Evolutionary conservation across 2,888 invertebrate genomes (phyloP), one percentile per base, ranked within the genome.

Genomic region (Lathronympha strigana): DNA sequence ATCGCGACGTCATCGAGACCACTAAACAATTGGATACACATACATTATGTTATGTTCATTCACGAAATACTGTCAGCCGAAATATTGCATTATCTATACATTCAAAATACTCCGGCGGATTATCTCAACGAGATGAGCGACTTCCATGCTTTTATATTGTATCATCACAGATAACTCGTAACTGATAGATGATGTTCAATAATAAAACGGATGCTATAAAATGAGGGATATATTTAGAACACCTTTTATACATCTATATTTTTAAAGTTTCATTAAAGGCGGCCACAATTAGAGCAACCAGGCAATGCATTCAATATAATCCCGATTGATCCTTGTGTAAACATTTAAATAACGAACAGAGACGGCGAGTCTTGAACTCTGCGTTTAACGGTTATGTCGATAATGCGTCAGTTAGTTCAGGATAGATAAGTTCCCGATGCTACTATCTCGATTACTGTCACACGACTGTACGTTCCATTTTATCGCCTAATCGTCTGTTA

Each of bases 371-470:
- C 60, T 53, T 64, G 58, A 60, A 53, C 58, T 60, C 28, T 15
- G 36, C 47, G 51, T 47, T 47, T 60, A 64, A 58, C 45, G 45
- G 58, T 45, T 53, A 58, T 21, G 36, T 45, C 64, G 36, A 45
- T 60, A 51, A 60, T 64, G 49, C 57, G 58, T 43, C 58, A 21
- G 51, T 60, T 53, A 45, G 53, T 60, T 53, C 45, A 60, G 58
- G 45, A 47, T 50, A 43, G 43, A 51, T 53, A 58, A 60, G 36
- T 47, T 60, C 36, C 45, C 45, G 15, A 64, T 53, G 36, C 55
- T 51, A 53, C 45, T 53, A 64, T 58, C 50, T 51, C n/a, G 50
- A 51, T 58, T 58, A 64, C 33, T 58, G 33, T 15, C 58, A 25
- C 51, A 45, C 45, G 51, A 51, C 58, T 51, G 13, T 55, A 63